Evolutionary conservation across 2,888 invertebrate genomes (phyloP).

Genomic region (Pherbina coryleti): DNA sequence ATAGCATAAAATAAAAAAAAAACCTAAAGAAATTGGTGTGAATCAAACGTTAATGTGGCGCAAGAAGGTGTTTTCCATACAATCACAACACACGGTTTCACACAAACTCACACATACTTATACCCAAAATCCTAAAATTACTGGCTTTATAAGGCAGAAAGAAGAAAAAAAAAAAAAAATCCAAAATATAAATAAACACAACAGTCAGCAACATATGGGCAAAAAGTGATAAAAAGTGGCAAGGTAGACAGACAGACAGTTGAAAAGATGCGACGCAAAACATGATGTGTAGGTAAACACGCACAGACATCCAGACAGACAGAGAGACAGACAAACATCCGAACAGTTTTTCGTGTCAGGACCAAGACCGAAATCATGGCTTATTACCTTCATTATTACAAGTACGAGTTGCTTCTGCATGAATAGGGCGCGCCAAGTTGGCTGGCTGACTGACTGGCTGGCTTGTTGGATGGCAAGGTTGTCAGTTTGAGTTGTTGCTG

Average conservation of each 20-base stretch:
- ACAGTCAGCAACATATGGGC: background rate
- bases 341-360: background rate
- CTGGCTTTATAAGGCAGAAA: background rate
- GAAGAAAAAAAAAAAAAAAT: background rate
- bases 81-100: background rate
- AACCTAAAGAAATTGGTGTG: constrained; percentile 11
- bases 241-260: background rate
- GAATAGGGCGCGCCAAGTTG: background rate
- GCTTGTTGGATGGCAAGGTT: background rate
- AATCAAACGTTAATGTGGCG: constrained; percentile 28
- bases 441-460: background rate
- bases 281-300: background rate
- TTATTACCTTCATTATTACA: constrained; percentile 10
- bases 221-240: background rate
- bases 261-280: background rate
- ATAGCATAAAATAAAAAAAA: background rate
- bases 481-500: background rate
- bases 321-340: background rate
- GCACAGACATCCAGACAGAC: background rate
- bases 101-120: background rate
- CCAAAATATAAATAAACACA: background rate
- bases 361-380: constrained; percentile 9
- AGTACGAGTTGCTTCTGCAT: background rate
- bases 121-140: background rate
- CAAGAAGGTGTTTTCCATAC: background rate